phyloP scores from a whole-genome alignment of 2,888 invertebrate genomes.

The Zele albiditarsus region DNA sequence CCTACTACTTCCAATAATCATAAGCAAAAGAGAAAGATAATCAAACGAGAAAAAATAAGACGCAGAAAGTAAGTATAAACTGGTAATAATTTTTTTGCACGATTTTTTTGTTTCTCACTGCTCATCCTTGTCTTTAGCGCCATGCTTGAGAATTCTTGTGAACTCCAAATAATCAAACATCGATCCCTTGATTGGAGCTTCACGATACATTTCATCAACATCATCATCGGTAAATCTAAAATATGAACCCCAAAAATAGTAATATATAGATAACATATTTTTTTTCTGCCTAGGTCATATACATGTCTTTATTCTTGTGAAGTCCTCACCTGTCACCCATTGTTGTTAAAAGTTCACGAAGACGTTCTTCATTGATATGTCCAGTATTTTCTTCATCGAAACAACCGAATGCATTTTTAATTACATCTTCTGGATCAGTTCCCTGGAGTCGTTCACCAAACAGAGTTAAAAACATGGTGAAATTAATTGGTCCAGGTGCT shows the following conservation, averaged over 20 bases:
- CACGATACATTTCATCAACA: slow-evolving; percentile 98
- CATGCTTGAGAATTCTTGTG: slow-evolving; percentile 98
- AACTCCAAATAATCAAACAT: slow-evolving; percentile 99
- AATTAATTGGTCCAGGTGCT: slow-evolving; percentile 98
- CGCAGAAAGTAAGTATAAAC: slow-evolving; percentile 25
- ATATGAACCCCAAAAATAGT: slow-evolving; percentile 9
- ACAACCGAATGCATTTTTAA: slow-evolving; percentile 99
- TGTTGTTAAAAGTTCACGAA: slow-evolving; percentile 94
- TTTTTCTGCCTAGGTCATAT: not conserved
- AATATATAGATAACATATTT: not conserved
- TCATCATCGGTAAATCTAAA: slow-evolving; percentile 91
- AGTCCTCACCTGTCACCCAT: slow-evolving; percentile 92
- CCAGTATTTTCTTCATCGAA: slow-evolving; percentile 98
- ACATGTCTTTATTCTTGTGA: slow-evolving; percentile 12
- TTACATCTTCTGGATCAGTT: slow-evolving; percentile 99
- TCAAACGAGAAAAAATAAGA: slow-evolving; percentile 19
- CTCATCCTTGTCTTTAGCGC: slow-evolving; percentile 98
- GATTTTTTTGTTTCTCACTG: slow-evolving; percentile 74
- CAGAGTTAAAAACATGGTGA: slow-evolving; percentile 99
- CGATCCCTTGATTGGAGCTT: slow-evolving; percentile 96
- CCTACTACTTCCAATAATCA: not conserved
- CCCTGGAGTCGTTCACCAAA: slow-evolving; percentile 99
- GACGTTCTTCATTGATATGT: slow-evolving; percentile 92
- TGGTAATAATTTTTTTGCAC: slow-evolving; percentile 20
- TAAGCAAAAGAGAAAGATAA: slow-evolving; percentile 8